Evolutionary conservation across 2,113 vertebrate genomes (phyloP), one percentile per base, ranked within the genome.

Genomic region (Corythoichthys intestinalis): DNA sequence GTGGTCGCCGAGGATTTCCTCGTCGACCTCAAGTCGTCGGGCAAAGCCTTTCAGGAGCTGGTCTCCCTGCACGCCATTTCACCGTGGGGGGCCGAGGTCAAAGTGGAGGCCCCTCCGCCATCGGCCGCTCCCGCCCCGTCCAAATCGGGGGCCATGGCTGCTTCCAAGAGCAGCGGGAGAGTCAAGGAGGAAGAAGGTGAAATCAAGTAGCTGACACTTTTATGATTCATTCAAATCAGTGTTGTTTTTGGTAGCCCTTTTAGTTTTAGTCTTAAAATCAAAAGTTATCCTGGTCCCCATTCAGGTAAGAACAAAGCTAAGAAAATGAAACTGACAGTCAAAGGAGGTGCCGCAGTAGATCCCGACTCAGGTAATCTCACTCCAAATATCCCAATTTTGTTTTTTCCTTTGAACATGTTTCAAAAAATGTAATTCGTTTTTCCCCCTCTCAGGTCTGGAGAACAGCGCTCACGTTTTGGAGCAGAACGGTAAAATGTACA

Each of bases 261-360:
- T 28, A 28, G 20, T 28, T 28, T 28, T 28, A 28, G 20, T 28
- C 20, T 28, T 28, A 28, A 28, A 28, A 28, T 28, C 20, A 28
- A 28, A 28, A 28, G 20, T 28, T 28, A 28, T 28, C 20, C 20
- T 28, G 20, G 20, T 44, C 9, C 41, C 41, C 6, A 8, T 44
- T 8, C 83, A 99, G 96, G 93, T 77, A 75, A 92, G 39, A 94
- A 92, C 89, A 98, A 98, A 82, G 87, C 93, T 69, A 99, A 99
- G 88, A 98, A 95, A 82, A 95, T 98, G 96, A 99, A 99, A 65
- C 85, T 98, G 57, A 99, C 96, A 0, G 96, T 99, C 17, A 99
- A 99, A 91, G 97, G 97, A 77, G 97, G 97, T 82, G 97, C 96
- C 28, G 97, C 97, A 10, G 95, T 98, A 34, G 97, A 98, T 73